Base-by-base conservation (phyloP, 2,888 invertebrate species). In the Pachydiplax longipennis region DNA sequence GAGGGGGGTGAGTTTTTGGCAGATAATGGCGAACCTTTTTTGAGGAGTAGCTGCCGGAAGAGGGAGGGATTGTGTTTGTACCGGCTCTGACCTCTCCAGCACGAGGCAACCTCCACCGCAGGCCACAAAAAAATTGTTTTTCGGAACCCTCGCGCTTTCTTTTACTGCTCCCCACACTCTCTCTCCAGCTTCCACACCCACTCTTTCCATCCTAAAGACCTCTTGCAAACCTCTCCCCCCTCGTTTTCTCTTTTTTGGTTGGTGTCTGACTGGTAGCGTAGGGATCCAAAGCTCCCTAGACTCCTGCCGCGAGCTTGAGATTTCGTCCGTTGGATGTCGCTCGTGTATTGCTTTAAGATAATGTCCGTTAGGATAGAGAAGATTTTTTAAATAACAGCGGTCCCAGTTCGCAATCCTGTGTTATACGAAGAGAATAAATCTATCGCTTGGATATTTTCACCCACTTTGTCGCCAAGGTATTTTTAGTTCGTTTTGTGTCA, bases 11-110 rank as follows among this genome's bases (percentile, higher is more conserved):
- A 73, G 73, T 73, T 73, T 73, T 73, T 73, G 73, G 73, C 73
- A 73, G 73, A 73, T 73, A 73, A 73, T 73, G 73, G 87, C 4
- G 37, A 87, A 61, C 37, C 65, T 87, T 87, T 87, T 87, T 87
- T 87, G 61, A 87, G 87, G 58, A 61, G 22, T 61, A 61, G 37
- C 87, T 87, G 87, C 87, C 87, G 87, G 87, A 87, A 87, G 87
- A 87, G 87, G 82, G 44, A 53, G 53, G 61, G 61, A n/a, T 35
- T 87, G 87, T 87, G 87, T 65, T 73, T 73, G 73, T 31, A 73
- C 73, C 73, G 73, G 73, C 73, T 73, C 73, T 73, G 73, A 73
- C 73, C 73, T 73, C 73, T 31, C 25, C 31, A 73, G 73, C 73
- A 73, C 73, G 73, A 73, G 73, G 31, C 73, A 73, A 73, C 73